Evolutionary conservation across 2,888 invertebrate species (phyloP).

Genomic region (Eupithecia centaureata): DNA sequence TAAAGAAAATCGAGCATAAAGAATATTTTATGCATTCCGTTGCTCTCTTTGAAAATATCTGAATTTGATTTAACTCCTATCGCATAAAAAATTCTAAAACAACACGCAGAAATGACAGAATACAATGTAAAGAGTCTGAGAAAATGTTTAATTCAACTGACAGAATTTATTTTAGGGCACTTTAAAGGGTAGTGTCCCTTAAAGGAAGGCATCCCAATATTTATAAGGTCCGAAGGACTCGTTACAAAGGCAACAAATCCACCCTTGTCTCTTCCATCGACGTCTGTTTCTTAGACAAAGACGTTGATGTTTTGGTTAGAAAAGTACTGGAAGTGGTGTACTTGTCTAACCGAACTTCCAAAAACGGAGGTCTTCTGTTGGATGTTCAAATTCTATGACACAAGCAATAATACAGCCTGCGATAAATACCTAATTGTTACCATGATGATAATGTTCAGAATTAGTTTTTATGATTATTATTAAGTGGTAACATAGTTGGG

Average conservation of each 20-base stretch:
- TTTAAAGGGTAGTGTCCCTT: slow-evolving; percentile 26
- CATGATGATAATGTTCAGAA: too few relatives aligned
- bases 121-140: not conserved
- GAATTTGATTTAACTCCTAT: not conserved
- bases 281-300: slow-evolving; percentile 54
- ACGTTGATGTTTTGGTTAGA: slow-evolving; percentile 40
- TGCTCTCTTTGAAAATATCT: not conserved
- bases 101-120: slow-evolving; percentile 6
- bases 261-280: slow-evolving; percentile 58
- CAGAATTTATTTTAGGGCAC: slow-evolving; percentile 20
- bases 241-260: slow-evolving; percentile 62
- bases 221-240: slow-evolving; percentile 44
- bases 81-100: not conserved
- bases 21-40: not conserved
- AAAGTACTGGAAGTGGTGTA: slow-evolving; percentile 41
- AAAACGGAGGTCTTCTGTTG: too few relatives aligned
- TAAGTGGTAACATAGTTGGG: too few relatives aligned
- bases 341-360: too few relatives aligned
- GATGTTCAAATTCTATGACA: too few relatives aligned
- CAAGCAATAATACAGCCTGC: too few relatives aligned
- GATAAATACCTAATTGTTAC: too few relatives aligned
- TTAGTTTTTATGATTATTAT: too few relatives aligned
- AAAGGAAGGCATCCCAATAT: slow-evolving; percentile 25
- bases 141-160: slow-evolving; percentile 26
- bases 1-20: not conserved